A percentile compares a stretch with the other conserved stretches of the same genome.
Evolutionary conservation across 2,797 vertebrate species (phyloP).

Genomic region (Natrix natrix): DNA sequence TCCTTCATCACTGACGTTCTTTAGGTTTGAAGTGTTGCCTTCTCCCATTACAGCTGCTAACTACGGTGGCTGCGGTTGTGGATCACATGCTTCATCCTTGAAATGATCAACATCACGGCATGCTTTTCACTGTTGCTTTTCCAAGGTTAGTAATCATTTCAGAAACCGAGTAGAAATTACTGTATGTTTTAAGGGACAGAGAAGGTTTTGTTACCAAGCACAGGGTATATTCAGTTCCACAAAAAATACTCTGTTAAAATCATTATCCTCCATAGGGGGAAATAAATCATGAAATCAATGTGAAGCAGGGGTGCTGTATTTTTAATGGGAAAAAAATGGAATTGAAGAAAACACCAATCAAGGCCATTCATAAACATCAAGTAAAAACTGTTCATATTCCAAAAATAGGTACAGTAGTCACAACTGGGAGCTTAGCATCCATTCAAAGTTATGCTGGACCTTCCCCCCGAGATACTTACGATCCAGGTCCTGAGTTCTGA

Average conservation of each 20-base stretch:
- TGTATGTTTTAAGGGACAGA: slow-evolving; percentile 22
- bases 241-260: slow-evolving; percentile 50
- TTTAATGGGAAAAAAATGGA: neutral
- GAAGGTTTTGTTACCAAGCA: slow-evolving; percentile 43
- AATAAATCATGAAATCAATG: slow-evolving; percentile 52
- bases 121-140: neutral
- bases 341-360: slow-evolving; percentile 26
- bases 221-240: slow-evolving; percentile 16
- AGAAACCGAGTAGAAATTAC: neutral
- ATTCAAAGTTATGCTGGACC: neutral
- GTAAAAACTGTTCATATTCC: rapidly evolving
- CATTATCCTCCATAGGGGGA: slow-evolving; percentile 52
- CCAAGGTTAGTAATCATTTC: neutral
- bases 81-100: neutral
- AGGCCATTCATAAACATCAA: neutral
- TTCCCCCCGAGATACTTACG: neutral
- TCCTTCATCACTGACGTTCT: neutral
- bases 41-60: neutral
- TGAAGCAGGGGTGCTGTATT: slow-evolving; percentile 28
- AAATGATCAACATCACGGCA: neutral
- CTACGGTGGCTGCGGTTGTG: neutral
- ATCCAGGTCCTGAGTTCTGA: neutral
- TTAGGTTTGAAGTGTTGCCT: neutral
- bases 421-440: neutral
- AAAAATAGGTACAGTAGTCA: rapidly evolving